Base-by-base conservation (phyloP, 2,113 vertebrate species). In the Prunella himalayana region DNA sequence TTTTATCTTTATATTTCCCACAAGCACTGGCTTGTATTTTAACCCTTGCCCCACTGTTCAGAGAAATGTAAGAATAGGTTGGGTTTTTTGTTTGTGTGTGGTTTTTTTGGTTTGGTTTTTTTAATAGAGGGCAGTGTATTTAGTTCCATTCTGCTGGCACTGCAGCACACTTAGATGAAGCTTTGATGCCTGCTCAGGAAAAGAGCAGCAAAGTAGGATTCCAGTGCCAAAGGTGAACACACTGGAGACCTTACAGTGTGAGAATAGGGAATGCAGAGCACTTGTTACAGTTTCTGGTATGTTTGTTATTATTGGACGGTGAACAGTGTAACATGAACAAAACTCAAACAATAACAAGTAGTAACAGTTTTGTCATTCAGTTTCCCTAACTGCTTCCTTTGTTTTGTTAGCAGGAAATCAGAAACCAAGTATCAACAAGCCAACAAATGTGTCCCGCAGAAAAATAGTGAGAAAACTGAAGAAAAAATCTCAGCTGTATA, bases 331-430 rank as follows among this genome's bases (percentile, higher is more conserved):
- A 60, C 6, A 25, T 30, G 23, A 21, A 45, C 54, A 35, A 47
- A 50, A 9, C 1, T 16, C 35, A 22, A 68, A 75, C 47, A 41
- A 19, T 82, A 19, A 25, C 39, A 27, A 80, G 16, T 54, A 39
- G 16, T 51, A 68, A 90, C 47, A 51, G 6, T 61, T 82, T 76
- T 69, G 22, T 70, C 22, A 4, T 41, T 10, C 49, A 70, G 25
- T 88, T 94, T 90, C 21, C 21, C 37, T 94, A 83, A 96, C 41
- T 79, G 16, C 64, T 94, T 92, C 65, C 72, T 96, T 94, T 92
- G 42, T 92, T 94, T 94, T 92, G 30, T 94, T 84, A 97, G 94
- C 90, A 95, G 94, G 88, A 56, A 85, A n/a, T 77, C 57, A 53
- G 89, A 96, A 95, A 42, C 72, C 5, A 2, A 63, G 25, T 47